These are phyloP conservation scores for Gastracanthus pulcherrimus DNA, from an alignment of 2,888 invertebrate genomes.

Conservation along the genomic window DNA sequence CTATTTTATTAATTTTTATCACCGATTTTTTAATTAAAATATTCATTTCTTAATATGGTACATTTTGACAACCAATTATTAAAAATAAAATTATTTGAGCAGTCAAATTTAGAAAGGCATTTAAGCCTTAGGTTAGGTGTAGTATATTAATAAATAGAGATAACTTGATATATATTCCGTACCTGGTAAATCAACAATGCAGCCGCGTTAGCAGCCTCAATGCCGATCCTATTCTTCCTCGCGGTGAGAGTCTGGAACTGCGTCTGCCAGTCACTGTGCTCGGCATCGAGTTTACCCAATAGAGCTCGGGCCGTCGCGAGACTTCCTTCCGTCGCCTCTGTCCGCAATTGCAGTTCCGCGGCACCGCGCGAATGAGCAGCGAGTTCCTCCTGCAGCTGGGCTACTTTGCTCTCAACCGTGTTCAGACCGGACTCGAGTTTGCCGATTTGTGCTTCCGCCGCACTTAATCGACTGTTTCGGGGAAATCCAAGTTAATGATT, in stretches of 20 bases:
- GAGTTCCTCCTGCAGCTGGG: constrained; percentile 86
- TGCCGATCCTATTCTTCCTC: constrained; percentile 66
- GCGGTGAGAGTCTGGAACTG: constrained; percentile 69
- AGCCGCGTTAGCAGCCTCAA: constrained; percentile 72
- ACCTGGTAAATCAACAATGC: constrained; percentile 72
- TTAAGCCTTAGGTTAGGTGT: too few species aligned
- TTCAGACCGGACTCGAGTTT: constrained; percentile 87
- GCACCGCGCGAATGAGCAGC: constrained; percentile 96
- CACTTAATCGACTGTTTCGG: constrained; percentile 67
- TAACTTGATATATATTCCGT: too few species aligned
- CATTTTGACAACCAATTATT: too few species aligned
- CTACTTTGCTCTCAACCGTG: constrained; percentile 90
- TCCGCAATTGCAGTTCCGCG: constrained; percentile 82
- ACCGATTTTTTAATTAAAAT: too few species aligned
- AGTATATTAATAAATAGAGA: too few species aligned
- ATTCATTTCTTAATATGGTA: too few species aligned
- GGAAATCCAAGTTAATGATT: neutral
- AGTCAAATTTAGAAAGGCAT: neutral
- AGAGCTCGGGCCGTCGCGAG: constrained; percentile 88
- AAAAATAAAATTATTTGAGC: too few species aligned
- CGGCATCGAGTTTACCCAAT: constrained; percentile 92
- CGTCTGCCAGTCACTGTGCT: constrained; percentile 91
- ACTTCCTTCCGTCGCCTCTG: constrained; percentile 86
- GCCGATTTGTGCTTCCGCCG: constrained; percentile 89
- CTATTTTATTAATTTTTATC: too few species aligned